Evolutionary conservation across 2,797 vertebrate genomes (phyloP).

Genomic region (Chaetophractus vellerosus): DNA sequence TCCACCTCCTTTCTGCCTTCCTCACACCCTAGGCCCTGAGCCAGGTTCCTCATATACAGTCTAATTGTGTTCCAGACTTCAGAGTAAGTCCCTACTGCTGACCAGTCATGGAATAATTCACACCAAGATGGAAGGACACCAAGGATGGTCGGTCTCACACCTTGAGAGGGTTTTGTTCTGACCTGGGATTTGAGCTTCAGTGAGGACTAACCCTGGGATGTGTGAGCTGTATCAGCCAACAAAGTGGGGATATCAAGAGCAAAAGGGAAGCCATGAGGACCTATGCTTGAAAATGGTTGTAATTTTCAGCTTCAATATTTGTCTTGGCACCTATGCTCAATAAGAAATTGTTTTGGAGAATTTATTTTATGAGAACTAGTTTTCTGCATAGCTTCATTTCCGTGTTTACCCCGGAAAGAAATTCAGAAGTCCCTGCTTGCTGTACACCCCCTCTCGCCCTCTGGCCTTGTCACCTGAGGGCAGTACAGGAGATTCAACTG

Average conservation of each 20-base stretch:
- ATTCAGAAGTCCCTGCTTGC: not conserved
- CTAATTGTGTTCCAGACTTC: not conserved
- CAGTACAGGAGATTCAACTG: too few relatives aligned
- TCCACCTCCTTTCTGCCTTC: not conserved
- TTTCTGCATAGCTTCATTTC: not conserved
- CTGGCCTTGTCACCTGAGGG: not conserved
- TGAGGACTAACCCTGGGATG: not conserved
- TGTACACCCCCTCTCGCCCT: accelerated
- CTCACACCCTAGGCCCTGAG: not conserved
- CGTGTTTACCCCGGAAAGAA: not conserved
- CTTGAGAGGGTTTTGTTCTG: not conserved
- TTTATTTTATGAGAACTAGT: not conserved
- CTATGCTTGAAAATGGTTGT: not conserved
- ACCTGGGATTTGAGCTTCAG: not conserved
- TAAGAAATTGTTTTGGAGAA: not conserved
- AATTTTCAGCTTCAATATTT: not conserved
- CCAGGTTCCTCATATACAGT: not conserved
- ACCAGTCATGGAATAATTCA: not conserved
- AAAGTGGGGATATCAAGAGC: not conserved
- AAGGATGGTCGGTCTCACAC: not conserved
- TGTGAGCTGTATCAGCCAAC: not conserved
- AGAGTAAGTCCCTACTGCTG: not conserved
- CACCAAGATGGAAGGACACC: not conserved
- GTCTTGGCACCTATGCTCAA: not conserved
- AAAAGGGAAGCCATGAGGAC: not conserved